phyloP scores from a whole-genome alignment of 2,888 invertebrate genomes.

The Cybosia mesomella region DNA sequence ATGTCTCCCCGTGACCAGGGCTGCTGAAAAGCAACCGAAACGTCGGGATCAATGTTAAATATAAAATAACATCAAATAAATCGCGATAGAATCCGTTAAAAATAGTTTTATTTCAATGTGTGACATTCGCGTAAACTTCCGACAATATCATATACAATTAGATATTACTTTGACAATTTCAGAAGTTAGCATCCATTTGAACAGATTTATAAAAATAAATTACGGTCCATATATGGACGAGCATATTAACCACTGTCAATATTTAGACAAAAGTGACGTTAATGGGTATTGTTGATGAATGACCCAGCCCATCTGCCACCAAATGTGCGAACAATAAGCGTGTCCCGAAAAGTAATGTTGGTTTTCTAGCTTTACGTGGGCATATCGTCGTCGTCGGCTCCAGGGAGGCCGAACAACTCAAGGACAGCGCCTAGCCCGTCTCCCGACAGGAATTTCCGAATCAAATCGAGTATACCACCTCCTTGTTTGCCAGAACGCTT shows the following conservation, averaged over 20 bases:
- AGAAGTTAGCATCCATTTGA: background rate
- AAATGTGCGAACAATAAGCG: conserved; percentile 58
- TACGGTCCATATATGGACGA: background rate
- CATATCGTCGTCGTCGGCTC: conserved; percentile 65
- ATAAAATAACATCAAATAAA: no score
- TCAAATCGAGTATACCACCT: conserved; percentile 68
- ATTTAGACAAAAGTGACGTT: conserved; percentile 22
- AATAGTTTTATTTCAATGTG: no score
- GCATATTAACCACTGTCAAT: background rate
- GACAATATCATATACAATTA: no score
- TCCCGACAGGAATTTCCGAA: conserved; percentile 80
- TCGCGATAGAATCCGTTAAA: no score
- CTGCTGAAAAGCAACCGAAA: no score
- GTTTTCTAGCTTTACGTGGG: conserved; percentile 70
- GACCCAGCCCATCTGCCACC: conserved; percentile 65
- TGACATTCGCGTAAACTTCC: no score
- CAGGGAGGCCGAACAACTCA: conserved; percentile 71
- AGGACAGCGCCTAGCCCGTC: conserved; percentile 74
- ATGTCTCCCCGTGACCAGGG: no score
- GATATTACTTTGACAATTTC: background rate
- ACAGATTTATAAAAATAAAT: conserved; percentile 9
- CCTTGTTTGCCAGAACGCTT: conserved; percentile 66
- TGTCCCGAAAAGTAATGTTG: conserved; percentile 55
- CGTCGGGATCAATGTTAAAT: no score
- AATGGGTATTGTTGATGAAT: conserved; percentile 50